phyloP scores from a whole-genome alignment of 1,140 invertebrate genomes.

The Hycleus phaleratus region DNA sequence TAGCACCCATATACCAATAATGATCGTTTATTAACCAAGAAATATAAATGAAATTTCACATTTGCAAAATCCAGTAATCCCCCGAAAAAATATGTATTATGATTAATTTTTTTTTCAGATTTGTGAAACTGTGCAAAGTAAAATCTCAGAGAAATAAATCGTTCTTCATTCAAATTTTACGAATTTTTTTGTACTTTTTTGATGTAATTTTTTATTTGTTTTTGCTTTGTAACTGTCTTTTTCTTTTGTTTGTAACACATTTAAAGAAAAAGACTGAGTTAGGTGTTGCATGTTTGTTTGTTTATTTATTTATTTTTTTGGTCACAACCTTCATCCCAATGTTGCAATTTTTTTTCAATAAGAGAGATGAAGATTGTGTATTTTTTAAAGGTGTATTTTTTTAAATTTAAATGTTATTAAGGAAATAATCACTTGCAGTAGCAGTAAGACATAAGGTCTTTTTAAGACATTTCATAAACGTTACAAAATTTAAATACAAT shows the following conservation, averaged over 20 bases:
- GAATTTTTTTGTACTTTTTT: conserved; percentile 38
- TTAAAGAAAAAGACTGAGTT: conserved; percentile 18
- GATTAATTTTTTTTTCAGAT: too few species aligned
- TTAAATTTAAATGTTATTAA: conserved; percentile 35
- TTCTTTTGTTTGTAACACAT: neutral
- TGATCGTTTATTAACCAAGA: too few species aligned
- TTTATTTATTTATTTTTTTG: conserved; percentile 36
- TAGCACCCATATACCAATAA: conserved; percentile 15
- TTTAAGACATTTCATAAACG: conserved; percentile 38
- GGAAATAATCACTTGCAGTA: conserved; percentile 36
- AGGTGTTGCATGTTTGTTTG: conserved; percentile 33
- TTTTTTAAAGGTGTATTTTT: conserved; percentile 31
- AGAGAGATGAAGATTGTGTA: conserved; percentile 23
- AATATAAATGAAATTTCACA: too few species aligned
- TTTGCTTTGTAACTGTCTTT: conserved; percentile 27
- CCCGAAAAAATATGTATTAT: too few species aligned
- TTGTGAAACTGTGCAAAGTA: too few species aligned
- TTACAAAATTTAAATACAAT: conserved; percentile 8
- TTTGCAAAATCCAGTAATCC: too few species aligned
- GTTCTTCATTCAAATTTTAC: conserved; percentile 34
- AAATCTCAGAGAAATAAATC: conserved; percentile 25
- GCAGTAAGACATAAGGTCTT: conserved; percentile 41
- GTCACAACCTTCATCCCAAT: conserved; percentile 26
- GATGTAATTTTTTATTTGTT: conserved; percentile 27
- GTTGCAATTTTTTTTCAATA: conserved; percentile 9